Percentiles rank a stretch among this genome's conserved stretches.
Conservation (phyloP, 1,140 invertebrate genomes). For the Lepidotrigona ventralis region DNA sequence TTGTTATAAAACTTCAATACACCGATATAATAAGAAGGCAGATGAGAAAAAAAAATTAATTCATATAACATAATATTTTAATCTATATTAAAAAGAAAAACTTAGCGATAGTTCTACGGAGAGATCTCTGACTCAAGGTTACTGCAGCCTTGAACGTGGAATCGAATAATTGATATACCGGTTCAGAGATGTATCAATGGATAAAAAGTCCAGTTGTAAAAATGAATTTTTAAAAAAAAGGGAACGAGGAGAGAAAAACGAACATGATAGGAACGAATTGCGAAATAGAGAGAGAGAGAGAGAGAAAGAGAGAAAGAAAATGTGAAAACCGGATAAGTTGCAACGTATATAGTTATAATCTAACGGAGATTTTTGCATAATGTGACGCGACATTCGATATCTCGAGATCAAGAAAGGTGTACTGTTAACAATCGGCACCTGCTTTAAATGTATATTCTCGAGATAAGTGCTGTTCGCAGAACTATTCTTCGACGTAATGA, state of each 20-base stretch:
- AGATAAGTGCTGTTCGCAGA: slow-evolving; percentile 23
- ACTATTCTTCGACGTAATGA: background rate
- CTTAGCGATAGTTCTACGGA: background rate
- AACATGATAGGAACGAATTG: background rate
- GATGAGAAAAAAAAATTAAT: background rate
- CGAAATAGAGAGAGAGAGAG: background rate
- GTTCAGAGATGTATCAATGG: background rate
- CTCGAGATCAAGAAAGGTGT: background rate
- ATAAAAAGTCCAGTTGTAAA: slow-evolving; percentile 6
- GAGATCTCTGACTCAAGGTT: slow-evolving; percentile 36
- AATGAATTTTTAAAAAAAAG: background rate
- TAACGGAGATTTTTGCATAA: slow-evolving; percentile 28
- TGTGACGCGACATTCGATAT: background rate
- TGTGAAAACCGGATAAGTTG: background rate
- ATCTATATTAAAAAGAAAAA: background rate
- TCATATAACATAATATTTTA: too few species aligned
- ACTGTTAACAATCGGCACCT: slow-evolving; percentile 2
- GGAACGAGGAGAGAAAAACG: background rate
- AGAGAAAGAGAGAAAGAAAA: background rate
- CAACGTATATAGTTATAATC: background rate
- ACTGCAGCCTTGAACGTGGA: slow-evolving; percentile 16
- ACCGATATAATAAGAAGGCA: background rate
- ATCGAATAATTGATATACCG: slow-evolving; percentile 40
- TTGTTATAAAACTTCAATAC: background rate
- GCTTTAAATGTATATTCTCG: slow-evolving; percentile 2